Evolutionary conservation across 2,797 vertebrate species (phyloP).

Genomic region (Anguilla megastoma): DNA sequence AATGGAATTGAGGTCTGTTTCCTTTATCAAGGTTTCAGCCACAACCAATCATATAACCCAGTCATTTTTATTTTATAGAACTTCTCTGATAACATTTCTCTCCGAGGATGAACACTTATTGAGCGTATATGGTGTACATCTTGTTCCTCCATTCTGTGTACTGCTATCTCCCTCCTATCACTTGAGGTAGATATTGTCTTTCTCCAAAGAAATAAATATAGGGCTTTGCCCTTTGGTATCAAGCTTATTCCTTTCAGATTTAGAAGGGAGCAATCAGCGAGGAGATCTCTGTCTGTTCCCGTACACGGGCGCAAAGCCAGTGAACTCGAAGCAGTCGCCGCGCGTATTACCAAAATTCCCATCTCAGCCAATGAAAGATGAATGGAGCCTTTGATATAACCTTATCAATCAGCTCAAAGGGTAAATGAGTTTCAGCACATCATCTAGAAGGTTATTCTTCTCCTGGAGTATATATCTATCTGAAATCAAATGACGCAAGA

Average conservation of each 20-base stretch:
- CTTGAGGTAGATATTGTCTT: conserved; percentile 5
- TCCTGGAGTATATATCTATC: conserved; percentile 20
- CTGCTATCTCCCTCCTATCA: not conserved
- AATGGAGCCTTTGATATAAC: conserved; percentile 23
- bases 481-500: conserved; percentile 25
- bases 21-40: not conserved
- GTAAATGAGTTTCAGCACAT: conserved; percentile 22
- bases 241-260: conserved; percentile 24
- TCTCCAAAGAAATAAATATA: not conserved
- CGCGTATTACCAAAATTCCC: conserved; percentile 22
- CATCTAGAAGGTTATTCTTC: conserved; percentile 23
- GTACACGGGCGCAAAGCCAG: not conserved
- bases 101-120: not conserved
- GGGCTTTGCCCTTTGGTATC: not conserved
- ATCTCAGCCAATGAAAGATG: conserved; percentile 22
- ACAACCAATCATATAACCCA: not conserved
- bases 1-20: not conserved
- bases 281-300: conserved; percentile 2
- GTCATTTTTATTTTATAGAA: not conserved
- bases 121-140: not conserved
- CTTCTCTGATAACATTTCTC: not conserved
- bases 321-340: conserved; percentile 24
- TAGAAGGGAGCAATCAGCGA: conserved; percentile 13
- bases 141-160: not conserved
- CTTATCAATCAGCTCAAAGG: conserved; percentile 32